Conservation (phyloP, 2,113 vertebrate genomes). For the Castor canadensis region DNA sequence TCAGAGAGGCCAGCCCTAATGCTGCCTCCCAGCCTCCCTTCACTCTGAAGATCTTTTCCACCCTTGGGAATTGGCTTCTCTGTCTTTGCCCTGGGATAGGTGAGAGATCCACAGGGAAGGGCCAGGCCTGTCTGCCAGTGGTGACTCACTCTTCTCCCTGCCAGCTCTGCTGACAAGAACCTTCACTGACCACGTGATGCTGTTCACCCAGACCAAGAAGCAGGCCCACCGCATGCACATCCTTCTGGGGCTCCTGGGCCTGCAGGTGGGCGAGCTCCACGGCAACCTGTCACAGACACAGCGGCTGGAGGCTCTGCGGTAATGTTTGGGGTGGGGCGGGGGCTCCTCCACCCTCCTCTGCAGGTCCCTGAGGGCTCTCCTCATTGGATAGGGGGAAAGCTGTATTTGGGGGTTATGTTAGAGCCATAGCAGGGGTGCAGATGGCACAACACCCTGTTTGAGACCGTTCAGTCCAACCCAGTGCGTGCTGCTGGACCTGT, state of each 20-base stretch:
- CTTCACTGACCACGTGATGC: slow-evolving; percentile 96
- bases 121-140: not conserved
- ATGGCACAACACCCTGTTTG: not conserved
- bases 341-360: not conserved
- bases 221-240: slow-evolving; percentile 98
- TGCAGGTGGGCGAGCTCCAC: slow-evolving; percentile 95
- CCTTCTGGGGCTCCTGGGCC: slow-evolving; percentile 94
- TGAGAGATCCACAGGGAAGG: not conserved
- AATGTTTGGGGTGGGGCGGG: not conserved
- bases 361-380: not conserved
- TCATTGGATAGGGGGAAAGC: too few relatives aligned
- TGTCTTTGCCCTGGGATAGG: not conserved
- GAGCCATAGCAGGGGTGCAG: not conserved
- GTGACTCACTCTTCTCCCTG: slow-evolving; percentile 41
- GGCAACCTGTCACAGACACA: slow-evolving; percentile 97
- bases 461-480: not conserved
- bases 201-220: slow-evolving; percentile 99
- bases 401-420: not conserved
- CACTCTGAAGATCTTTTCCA: not conserved
- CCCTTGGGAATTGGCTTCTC: not conserved
- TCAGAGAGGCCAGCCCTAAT: not conserved
- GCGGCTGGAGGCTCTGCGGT: slow-evolving; percentile 95
- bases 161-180: slow-evolving; percentile 95
- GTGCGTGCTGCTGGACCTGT: not conserved
- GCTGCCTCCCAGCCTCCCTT: not conserved